Base-by-base conservation (phyloP, 2,888 invertebrate species). In the Pomacea canaliculata region DNA sequence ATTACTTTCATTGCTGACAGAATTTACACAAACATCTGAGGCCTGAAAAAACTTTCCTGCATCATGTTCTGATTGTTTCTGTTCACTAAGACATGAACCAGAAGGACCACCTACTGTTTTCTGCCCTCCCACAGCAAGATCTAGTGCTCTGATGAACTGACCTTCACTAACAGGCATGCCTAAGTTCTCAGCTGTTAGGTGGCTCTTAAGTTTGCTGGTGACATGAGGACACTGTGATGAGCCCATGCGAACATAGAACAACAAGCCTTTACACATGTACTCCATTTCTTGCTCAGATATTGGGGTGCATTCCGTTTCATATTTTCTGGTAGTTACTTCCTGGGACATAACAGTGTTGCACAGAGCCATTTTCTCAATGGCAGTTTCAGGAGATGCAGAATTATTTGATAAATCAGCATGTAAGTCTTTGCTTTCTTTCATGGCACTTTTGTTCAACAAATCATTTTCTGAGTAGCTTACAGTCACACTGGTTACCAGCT, bases 241-340 rank as follows among this genome's bases (percentile, higher is more conserved):
- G 37, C 60, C 60, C n/a, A 27, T 48, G 27, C 63, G 74, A 1
- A 69, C 63, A 37, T 74, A 74, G 10, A 62, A 16, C 12, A 27
- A 9, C 9, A 62, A 19, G 19, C 74, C 74, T 63, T 74, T 62
- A 19, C 68, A 69, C 51, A 74, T 19, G n/a, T 70, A 74, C 19
- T 69, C 69, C 74, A 74, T n/a, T 23, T 74, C 74, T 62, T 74
- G 59, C 37, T 67, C 66, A 46, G 63, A 63, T 27, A 63, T 63
- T 16, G 63, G 27, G 63, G 5, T 19, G 19, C 63, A 23, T 2
- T 63, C 63, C 1, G 10, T 56, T 56, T 10, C 16, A 13, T 13
- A 10, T 56, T 13, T 13, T 16, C 51, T 56, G 51, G 12, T 16
- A 7, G 51, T 2, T 27, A 19, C 63, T 12, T 63, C 63, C 63